phyloP scores from a whole-genome alignment of 2,113 vertebrate genomes.

The Ctenomys sociabilis region DNA sequence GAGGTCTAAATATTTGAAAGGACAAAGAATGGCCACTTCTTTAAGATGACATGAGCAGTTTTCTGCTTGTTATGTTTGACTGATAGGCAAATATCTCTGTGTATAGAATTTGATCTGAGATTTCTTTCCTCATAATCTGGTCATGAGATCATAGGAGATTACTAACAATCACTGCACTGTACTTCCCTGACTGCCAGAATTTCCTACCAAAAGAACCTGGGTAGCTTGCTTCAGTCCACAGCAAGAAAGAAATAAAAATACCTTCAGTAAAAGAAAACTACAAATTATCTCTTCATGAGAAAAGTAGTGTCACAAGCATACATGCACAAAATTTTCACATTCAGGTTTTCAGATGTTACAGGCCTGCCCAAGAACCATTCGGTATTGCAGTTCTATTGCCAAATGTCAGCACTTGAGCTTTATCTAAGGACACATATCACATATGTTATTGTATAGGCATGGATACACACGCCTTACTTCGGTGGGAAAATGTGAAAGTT shows the following conservation, averaged over 20 bases:
- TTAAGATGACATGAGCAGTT: not conserved
- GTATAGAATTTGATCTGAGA: not conserved
- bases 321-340: not conserved
- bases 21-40: not conserved
- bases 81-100: not conserved
- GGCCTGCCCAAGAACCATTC: not conserved
- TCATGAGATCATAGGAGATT: not conserved
- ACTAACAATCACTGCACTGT: not conserved
- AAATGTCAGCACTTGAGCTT: not conserved
- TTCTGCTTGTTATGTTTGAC: not conserved
- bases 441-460: too few relatives aligned
- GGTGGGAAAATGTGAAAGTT: not conserved
- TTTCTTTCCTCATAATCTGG: not conserved
- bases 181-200: not conserved
- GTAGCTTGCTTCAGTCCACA: not conserved
- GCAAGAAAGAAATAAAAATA: not conserved
- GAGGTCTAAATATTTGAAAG: not conserved
- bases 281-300: not conserved
- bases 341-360: not conserved
- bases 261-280: not conserved
- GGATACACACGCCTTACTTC: not conserved
- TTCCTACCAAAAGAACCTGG: not conserved
- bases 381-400: not conserved
- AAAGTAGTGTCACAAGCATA: not conserved
- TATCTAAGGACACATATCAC: not conserved